Percentiles rank a stretch among this genome's conserved stretches.
These are phyloP conservation scores for Tenthredo mesomela DNA, from an alignment of 2,888 invertebrate species.

Conservation along the genomic window DNA sequence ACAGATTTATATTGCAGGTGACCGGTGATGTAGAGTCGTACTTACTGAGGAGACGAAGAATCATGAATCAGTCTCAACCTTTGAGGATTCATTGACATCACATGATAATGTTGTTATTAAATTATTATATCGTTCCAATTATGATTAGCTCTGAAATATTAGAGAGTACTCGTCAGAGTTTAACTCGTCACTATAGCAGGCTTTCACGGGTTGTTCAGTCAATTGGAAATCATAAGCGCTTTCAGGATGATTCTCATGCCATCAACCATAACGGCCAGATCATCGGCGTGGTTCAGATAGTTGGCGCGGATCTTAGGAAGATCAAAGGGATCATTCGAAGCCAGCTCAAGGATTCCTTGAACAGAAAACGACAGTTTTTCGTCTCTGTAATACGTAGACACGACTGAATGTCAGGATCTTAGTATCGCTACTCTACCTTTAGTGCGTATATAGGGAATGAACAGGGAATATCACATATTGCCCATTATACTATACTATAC, in stretches of 20 bases:
- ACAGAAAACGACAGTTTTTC: slow-evolving; percentile 65
- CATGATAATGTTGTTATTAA: no score
- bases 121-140: no score
- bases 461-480: no score
- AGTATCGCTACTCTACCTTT: no score
- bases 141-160: not conserved
- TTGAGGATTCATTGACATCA: no score
- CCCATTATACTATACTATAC: no score
- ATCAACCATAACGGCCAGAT: slow-evolving; percentile 82
- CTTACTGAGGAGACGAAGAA: no score
- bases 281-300: slow-evolving; percentile 85
- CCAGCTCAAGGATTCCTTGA: slow-evolving; percentile 80
- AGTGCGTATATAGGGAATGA: no score
- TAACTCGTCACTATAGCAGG: slow-evolving; percentile 61
- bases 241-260: slow-evolving; percentile 81
- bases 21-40: no score
- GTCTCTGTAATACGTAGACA: slow-evolving; percentile 65
- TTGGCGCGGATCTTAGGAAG: slow-evolving; percentile 88
- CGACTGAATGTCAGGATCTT: not conserved
- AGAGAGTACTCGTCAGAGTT: slow-evolving; percentile 84
- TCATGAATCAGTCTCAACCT: no score
- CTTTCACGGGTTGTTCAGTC: slow-evolving; percentile 26
- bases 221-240: slow-evolving; percentile 58
- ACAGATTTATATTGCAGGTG: no score
- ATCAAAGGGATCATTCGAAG: slow-evolving; percentile 83